Percentiles rank a stretch among this genome's conserved stretches.
phyloP scores from a whole-genome alignment of 2,888 invertebrate species.

The Lamellibrachia satsuma region DNA sequence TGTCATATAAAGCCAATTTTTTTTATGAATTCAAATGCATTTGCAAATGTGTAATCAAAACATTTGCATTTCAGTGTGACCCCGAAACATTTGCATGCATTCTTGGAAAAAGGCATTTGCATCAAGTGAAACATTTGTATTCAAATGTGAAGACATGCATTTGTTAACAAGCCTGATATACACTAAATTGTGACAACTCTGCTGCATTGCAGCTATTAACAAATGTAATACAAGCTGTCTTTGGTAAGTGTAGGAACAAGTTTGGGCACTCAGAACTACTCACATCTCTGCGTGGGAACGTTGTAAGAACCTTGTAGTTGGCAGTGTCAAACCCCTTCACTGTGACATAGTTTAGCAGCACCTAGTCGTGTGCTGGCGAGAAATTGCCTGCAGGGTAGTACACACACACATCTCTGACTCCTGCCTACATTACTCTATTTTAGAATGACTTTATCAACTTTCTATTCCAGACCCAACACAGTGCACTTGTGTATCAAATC shows the following conservation, averaged over 20 bases:
- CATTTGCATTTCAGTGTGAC: too few relatives aligned
- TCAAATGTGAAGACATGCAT: too few relatives aligned
- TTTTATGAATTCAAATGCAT: too few relatives aligned
- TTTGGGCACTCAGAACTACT: slow-evolving; percentile 67
- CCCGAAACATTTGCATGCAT: too few relatives aligned
- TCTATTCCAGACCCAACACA: not conserved
- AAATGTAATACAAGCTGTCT: not conserved
- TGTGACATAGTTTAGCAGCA: slow-evolving; percentile 85
- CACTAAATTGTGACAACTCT: too few relatives aligned
- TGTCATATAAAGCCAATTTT: too few relatives aligned
- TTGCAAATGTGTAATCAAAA: too few relatives aligned
- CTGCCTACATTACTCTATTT: not conserved
- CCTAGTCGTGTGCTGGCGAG: slow-evolving; percentile 71
- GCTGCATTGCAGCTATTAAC: not conserved
- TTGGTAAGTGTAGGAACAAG: too few relatives aligned
- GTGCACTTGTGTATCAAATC: not conserved
- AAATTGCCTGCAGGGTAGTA: slow-evolving; percentile 70
- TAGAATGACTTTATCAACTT: not conserved
- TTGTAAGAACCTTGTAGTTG: slow-evolving; percentile 89
- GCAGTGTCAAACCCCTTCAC: slow-evolving; percentile 87
- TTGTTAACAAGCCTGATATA: too few relatives aligned
- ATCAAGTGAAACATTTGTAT: too few relatives aligned
- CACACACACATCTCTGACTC: not conserved
- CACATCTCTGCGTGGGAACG: slow-evolving; percentile 95
- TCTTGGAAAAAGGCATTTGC: too few relatives aligned